Evolutionary conservation across 2,797 vertebrate species (phyloP).

Genomic region (Oreonectes daqikongensis): DNA sequence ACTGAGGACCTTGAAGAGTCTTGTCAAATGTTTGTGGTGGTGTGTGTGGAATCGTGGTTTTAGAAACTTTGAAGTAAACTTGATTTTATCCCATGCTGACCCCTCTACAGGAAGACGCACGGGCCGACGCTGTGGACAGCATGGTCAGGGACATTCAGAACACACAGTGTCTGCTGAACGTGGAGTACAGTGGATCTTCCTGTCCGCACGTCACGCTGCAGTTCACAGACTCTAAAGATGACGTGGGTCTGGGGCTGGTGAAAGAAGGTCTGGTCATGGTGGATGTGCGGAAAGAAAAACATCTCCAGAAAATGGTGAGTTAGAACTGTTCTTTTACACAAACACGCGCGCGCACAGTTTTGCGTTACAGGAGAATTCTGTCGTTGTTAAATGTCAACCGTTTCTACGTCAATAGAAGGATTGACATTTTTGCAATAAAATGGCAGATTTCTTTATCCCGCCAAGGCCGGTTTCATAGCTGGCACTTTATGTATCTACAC

Average conservation of each 20-base stretch:
- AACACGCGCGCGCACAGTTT: not conserved
- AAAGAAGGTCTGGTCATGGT: conserved; percentile 97
- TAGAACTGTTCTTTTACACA: not conserved
- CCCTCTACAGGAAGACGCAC: conserved; percentile 84
- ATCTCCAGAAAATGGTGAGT: conserved; percentile 93
- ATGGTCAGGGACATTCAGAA: conserved; percentile 95
- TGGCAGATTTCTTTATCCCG: not conserved
- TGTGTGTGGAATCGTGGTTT: not conserved
- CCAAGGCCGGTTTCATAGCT: not conserved
- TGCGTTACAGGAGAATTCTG: not conserved
- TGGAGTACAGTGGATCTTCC: conserved; percentile 83
- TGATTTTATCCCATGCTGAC: not conserved
- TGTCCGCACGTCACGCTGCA: conserved; percentile 91
- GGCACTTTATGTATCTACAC: not conserved
- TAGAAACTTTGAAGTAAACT: not conserved
- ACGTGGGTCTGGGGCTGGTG: conserved; percentile 92
- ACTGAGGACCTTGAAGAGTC: conserved; percentile 7
- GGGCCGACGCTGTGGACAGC: conserved; percentile 92
- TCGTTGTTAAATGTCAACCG: not conserved
- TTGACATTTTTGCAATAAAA: not conserved
- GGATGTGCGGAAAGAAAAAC: conserved; percentile 91
- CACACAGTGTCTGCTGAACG: conserved; percentile 93
- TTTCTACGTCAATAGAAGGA: not conserved
- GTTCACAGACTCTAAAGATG: conserved; percentile 90
- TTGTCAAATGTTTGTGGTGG: conserved; percentile 2